A percentile compares a stretch with the other conserved stretches of the same genome.
Evolutionary conservation across 2,888 invertebrate species (phyloP).

Genomic region (Ochropacha duplaris): DNA sequence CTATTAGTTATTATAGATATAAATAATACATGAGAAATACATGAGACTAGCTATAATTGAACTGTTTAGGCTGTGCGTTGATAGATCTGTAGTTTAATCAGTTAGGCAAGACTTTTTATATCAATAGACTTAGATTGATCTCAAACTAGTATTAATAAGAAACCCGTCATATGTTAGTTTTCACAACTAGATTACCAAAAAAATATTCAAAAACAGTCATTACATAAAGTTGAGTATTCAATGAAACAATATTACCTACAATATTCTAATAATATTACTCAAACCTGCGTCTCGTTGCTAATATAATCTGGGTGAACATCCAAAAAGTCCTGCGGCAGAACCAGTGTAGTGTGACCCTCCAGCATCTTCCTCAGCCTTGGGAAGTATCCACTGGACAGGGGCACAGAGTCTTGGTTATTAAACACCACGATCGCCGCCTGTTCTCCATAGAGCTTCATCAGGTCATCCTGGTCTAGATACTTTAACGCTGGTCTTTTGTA

Average conservation of each 20-base stretch:
- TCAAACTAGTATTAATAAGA: too few relatives aligned
- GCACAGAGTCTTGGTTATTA: slow-evolving; percentile 81
- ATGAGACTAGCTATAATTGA: too few relatives aligned
- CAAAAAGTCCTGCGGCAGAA: slow-evolving; percentile 82
- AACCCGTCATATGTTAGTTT: too few relatives aligned
- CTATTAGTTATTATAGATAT: too few relatives aligned
- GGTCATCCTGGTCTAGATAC: slow-evolving; percentile 78
- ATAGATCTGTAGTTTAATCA: too few relatives aligned
- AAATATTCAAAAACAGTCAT: too few relatives aligned
- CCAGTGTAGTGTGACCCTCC: slow-evolving; percentile 73
- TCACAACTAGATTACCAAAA: too few relatives aligned
- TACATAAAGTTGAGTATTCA: too few relatives aligned
- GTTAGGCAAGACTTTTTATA: too few relatives aligned
- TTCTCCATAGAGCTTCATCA: slow-evolving; percentile 82
- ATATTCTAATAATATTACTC: slow-evolving; percentile 8
- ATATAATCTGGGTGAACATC: slow-evolving; percentile 84
- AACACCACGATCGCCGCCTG: slow-evolving; percentile 84
- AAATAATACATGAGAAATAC: too few relatives aligned
- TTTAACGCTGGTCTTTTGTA: slow-evolving; percentile 78
- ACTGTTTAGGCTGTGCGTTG: too few relatives aligned
- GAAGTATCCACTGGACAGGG: slow-evolving; percentile 78
- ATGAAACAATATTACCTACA: neutral
- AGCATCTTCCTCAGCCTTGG: slow-evolving; percentile 82
- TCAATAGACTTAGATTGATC: too few relatives aligned
- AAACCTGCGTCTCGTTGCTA: slow-evolving; percentile 84